Evolutionary conservation across 1,140 invertebrate genomes (phyloP), one percentile per base, ranked within the genome.

Genomic region (Elysia chlorotica): DNA sequence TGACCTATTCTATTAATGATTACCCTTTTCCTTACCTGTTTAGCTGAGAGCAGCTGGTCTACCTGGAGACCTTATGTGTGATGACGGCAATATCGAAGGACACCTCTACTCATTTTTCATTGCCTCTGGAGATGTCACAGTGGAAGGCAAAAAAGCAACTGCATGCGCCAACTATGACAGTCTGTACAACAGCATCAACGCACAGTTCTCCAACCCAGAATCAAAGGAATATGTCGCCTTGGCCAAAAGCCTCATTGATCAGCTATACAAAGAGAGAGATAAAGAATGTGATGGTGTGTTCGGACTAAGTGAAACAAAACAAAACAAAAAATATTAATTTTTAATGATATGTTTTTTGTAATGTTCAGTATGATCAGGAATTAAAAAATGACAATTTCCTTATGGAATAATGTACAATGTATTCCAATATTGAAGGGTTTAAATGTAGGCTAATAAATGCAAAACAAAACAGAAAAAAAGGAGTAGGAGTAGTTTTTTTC

Each of bases 11-110:
- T n/a, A n/a, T n/a, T n/a, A n/a, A n/a, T n/a, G n/a, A n/a, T 35
- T 63, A 30, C 31, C 6, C 6, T 23, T 63, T 28, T 63, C 37
- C 1, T 63, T 4, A 37, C 35, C 61, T 41, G 35, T 2, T 41
- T 23, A 65, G 63, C 35, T 65, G 63, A 21, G 5, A 37, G 37
- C 63, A 5, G 17, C 30, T 10, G 67, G 67, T 2, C 30, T 59
- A 6, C 67, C 54, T 14, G 59, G 19, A 25, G 67, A 69, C 5
- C 4, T 69, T 25, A 36, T 56, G 21, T 69, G 67, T 59, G 41
- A 57, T 10, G 31, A 33, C 30, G 54, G 54, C n/a, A 69, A 56
- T 25, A 30, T 59, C 3, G 67, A 59, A 59, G 67, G 56, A 0
- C 54, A n/a, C 21, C 19, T 69, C 1, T 69, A 69, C 37, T 33